phyloP scores from a whole-genome alignment of 2,797 vertebrate species.

The Sebastes dallii region DNA sequence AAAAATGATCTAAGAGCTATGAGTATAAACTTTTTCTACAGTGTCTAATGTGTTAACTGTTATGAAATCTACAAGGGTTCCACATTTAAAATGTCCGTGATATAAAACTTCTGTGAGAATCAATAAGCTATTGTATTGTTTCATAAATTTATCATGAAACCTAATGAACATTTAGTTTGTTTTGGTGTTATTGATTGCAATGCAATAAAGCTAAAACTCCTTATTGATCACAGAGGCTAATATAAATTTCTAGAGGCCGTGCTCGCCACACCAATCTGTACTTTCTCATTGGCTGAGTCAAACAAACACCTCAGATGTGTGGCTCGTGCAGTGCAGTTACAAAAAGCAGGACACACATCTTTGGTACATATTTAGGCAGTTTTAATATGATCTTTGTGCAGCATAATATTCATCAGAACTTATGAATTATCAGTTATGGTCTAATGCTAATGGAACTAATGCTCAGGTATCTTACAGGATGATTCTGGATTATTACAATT shows the following conservation, averaged over 20 bases:
- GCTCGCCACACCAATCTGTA: slow-evolving; percentile 11
- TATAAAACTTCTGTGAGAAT: slow-evolving; percentile 27
- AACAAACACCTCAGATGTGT: background rate
- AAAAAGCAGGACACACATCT: background rate
- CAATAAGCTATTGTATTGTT: slow-evolving; percentile 43
- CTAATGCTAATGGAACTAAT: background rate
- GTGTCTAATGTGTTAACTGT: slow-evolving; percentile 18
- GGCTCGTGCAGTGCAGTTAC: background rate
- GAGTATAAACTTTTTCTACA: background rate
- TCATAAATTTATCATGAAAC: slow-evolving; percentile 36
- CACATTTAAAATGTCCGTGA: slow-evolving; percentile 4
- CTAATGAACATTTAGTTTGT: slow-evolving; percentile 53
- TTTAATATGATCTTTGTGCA: background rate
- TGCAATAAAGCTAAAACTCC: slow-evolving; percentile 46
- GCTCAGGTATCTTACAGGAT: background rate
- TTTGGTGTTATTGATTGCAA: slow-evolving; percentile 40
- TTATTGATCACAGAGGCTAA: slow-evolving; percentile 43
- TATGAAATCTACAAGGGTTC: background rate
- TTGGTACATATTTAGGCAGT: background rate
- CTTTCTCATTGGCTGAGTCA: slow-evolving; percentile 3
- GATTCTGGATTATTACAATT: background rate
- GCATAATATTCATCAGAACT: background rate
- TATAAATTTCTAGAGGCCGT: slow-evolving; percentile 13
- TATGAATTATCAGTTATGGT: background rate
- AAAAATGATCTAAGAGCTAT: background rate